A percentile compares a stretch with the other conserved stretches of the same genome.
phyloP scores from a whole-genome alignment of 2,113 vertebrate species.

The Rhynchomys soricoides region DNA sequence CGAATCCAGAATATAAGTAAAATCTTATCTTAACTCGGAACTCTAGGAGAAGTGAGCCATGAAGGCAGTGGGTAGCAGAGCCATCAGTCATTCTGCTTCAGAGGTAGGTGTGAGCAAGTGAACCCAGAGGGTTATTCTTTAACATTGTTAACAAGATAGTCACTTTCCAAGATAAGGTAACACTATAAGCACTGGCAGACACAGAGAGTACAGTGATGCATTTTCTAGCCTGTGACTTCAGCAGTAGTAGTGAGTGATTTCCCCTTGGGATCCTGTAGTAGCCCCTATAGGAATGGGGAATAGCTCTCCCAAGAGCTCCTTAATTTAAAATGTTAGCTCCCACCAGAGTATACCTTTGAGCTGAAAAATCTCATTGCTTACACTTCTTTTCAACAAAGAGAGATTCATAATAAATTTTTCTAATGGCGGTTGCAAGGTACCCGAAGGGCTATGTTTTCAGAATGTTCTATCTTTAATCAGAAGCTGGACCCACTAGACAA shows the following conservation, averaged over 20 bases:
- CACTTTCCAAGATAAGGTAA: not conserved
- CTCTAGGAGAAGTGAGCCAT: not conserved
- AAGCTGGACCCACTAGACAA: conserved; percentile 50
- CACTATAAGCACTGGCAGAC: not conserved
- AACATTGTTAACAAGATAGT: not conserved
- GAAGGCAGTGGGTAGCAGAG: not conserved
- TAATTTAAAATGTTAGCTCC: conserved; percentile 48
- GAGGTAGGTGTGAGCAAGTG: not conserved
- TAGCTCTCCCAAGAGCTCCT: conserved; percentile 17
- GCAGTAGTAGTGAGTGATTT: not conserved
- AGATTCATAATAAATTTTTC: conserved; percentile 38
- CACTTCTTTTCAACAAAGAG: conserved; percentile 32
- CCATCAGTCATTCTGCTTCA: not conserved
- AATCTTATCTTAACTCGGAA: conserved; percentile 41
- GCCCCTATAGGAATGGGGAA: not conserved
- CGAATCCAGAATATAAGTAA: not conserved
- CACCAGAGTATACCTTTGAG: conserved; percentile 3
- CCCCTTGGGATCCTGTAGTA: not conserved
- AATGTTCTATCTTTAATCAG: conserved; percentile 51
- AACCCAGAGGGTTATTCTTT: not conserved
- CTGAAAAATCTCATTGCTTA: conserved; percentile 53
- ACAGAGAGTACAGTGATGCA: no score
- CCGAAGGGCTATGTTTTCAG: conserved; percentile 16
- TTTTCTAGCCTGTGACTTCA: not conserved
- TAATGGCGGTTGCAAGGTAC: not conserved